Percentiles rank a stretch among this genome's conserved stretches.
phyloP scores from a whole-genome alignment of 2,113 vertebrate genomes.

The Vicugna pacos region DNA sequence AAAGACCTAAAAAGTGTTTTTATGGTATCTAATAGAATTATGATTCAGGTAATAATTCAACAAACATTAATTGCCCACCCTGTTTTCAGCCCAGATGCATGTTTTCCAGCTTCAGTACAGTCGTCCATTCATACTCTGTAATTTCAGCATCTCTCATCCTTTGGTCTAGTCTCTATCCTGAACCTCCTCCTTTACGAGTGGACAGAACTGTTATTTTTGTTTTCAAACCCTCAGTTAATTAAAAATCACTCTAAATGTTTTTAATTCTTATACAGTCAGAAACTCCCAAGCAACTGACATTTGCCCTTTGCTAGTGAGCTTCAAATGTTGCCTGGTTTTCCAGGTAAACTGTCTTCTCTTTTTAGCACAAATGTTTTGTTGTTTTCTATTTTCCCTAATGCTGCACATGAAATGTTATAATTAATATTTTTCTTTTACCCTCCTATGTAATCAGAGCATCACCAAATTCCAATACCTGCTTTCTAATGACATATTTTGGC shows the following conservation, averaged over 20 bases:
- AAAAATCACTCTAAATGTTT: slow-evolving; percentile 12
- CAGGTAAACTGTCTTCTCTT: background rate
- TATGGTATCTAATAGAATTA: background rate
- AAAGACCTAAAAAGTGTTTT: background rate
- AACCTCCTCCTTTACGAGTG: background rate
- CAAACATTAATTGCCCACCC: background rate
- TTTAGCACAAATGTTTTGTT: background rate
- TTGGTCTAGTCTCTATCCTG: background rate
- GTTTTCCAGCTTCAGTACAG: background rate
- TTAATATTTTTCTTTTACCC: background rate
- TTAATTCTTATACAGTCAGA: background rate
- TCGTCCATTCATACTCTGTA: background rate
- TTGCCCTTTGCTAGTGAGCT: background rate
- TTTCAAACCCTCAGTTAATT: slow-evolving; percentile 7
- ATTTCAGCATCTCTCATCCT: background rate
- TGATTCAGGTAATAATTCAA: background rate
- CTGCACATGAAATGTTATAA: background rate
- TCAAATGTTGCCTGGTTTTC: background rate
- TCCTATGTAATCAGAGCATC: background rate
- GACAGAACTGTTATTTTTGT: background rate
- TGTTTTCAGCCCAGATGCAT: background rate
- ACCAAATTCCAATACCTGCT: background rate
- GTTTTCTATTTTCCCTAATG: background rate
- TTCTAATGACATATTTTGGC: background rate
- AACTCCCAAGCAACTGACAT: background rate